phyloP scores from a whole-genome alignment of 1,140 invertebrate genomes.

The Drosophila azteca region DNA sequence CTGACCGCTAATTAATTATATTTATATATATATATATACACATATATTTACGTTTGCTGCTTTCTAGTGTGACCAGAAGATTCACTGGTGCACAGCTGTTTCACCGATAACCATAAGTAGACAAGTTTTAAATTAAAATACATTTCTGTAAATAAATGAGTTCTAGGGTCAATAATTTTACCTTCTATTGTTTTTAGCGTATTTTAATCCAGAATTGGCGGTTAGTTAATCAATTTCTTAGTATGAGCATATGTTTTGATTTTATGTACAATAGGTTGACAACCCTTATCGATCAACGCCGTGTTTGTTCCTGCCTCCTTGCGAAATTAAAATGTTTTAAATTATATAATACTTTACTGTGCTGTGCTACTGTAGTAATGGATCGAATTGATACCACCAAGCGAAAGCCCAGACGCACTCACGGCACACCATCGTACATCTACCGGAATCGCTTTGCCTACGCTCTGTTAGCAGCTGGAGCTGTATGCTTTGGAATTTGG shows the following conservation, averaged over 20 bases:
- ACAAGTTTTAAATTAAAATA: too few relatives aligned
- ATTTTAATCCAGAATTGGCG: background rate
- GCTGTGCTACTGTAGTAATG: constrained; percentile 52
- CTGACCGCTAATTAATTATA: constrained; percentile 49
- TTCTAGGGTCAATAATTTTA: too few relatives aligned
- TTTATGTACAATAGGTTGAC: background rate
- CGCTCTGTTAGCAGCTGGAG: constrained; percentile 59
- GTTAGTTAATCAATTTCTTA: background rate
- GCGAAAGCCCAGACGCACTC: constrained; percentile 77
- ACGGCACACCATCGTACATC: constrained; percentile 73
- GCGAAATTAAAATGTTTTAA: constrained; percentile 57
- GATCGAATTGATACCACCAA: constrained; percentile 67
- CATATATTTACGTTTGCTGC: background rate
- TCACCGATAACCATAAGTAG: background rate
- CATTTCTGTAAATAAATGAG: too few relatives aligned
- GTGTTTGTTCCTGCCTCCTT: constrained; percentile 21
- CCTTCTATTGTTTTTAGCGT: background rate
- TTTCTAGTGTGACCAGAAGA: background rate
- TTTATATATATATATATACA: constrained; percentile 49
- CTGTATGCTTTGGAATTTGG: constrained; percentile 60
- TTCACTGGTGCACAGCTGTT: background rate
- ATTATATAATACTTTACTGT: constrained; percentile 61
- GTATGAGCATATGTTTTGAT: background rate
- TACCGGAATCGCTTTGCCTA: constrained; percentile 77
- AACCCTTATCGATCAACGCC: constrained; percentile 24